phyloP scores from a whole-genome alignment of 2,888 invertebrate species.

The Allygus modestus region DNA sequence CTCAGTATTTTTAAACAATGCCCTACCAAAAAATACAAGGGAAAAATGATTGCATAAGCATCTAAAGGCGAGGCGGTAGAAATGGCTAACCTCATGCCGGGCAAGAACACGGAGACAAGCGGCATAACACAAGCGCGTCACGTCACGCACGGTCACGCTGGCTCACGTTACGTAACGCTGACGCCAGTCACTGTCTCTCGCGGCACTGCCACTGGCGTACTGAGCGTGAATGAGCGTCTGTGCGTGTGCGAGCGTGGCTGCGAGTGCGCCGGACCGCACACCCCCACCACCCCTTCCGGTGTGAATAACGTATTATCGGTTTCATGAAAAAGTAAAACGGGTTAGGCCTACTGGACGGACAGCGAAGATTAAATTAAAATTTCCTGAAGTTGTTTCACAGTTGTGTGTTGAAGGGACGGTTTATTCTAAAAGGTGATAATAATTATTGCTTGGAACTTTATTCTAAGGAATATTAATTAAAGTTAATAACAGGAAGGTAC shows the following conservation, averaged over 20 bases:
- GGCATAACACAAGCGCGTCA: neutral
- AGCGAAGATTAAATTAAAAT: neutral
- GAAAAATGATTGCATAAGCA: neutral
- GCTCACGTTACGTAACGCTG: neutral
- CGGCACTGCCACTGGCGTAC: conserved; percentile 9
- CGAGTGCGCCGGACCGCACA: conserved; percentile 4
- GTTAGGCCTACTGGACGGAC: neutral
- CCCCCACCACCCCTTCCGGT: neutral
- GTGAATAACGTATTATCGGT: neutral
- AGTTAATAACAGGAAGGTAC: too few species aligned
- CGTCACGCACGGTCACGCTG: neutral
- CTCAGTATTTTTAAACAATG: too few species aligned
- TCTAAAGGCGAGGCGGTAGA: conserved; percentile 21
- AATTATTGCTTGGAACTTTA: too few species aligned
- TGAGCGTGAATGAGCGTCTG: neutral
- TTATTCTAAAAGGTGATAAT: too few species aligned
- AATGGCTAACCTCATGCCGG: conserved; percentile 11
- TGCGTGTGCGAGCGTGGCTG: neutral
- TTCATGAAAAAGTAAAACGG: conserved; percentile 18
- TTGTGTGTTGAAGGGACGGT: too few species aligned
- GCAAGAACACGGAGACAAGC: neutral
- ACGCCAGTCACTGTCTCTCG: neutral
- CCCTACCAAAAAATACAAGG: too few species aligned
- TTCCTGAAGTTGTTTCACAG: too few species aligned
- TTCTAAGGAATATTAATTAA: too few species aligned